These are phyloP conservation scores for Pyxicephalus adspersus DNA, from an alignment of 2,113 vertebrate genomes.

Conservation along the genomic window DNA sequence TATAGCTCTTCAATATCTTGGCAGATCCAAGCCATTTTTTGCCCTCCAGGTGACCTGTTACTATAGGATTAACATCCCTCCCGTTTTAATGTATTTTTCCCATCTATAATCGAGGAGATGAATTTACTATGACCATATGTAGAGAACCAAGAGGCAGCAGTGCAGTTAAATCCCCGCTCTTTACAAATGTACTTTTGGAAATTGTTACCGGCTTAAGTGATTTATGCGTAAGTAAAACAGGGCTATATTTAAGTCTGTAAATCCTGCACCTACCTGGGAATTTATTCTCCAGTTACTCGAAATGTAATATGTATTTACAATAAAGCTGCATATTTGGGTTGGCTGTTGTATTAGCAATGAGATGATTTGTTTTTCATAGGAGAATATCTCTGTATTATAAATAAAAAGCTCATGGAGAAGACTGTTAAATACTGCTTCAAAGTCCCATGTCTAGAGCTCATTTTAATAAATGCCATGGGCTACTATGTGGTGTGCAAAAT, in stretches of 20 bases:
- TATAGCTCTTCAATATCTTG: not conserved
- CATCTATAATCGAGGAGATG: not conserved
- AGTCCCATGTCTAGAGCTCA: not conserved
- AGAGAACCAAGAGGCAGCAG: not conserved
- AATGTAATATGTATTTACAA: conserved; percentile 11
- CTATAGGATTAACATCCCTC: not conserved
- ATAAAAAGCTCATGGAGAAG: not conserved
- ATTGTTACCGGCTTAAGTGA: conserved; percentile 45
- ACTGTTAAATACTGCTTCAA: not conserved
- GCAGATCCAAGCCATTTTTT: not conserved
- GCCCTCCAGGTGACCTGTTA: conserved; percentile 4
- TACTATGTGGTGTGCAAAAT: not conserved
- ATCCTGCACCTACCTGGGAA: conserved; percentile 26
- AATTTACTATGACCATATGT: not conserved
- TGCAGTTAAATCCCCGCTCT: conserved; percentile 14
- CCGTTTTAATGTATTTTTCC: conserved; percentile 6
- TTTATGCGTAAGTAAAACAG: conserved; percentile 8
- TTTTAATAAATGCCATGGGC: not conserved
- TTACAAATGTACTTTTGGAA: conserved; percentile 38
- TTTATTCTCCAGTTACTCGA: conserved; percentile 16
- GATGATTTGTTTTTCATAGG: conserved; percentile 15
- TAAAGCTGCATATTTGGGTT: conserved; percentile 1
- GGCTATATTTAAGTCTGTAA: conserved; percentile 19
- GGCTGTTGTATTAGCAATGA: not conserved
- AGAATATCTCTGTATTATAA: conserved; percentile 19